A percentile compares a stretch with the other conserved stretches of the same genome.
Evolutionary conservation across 2,113 vertebrate genomes (phyloP).

Genomic region (Hypomesus transpacificus): DNA sequence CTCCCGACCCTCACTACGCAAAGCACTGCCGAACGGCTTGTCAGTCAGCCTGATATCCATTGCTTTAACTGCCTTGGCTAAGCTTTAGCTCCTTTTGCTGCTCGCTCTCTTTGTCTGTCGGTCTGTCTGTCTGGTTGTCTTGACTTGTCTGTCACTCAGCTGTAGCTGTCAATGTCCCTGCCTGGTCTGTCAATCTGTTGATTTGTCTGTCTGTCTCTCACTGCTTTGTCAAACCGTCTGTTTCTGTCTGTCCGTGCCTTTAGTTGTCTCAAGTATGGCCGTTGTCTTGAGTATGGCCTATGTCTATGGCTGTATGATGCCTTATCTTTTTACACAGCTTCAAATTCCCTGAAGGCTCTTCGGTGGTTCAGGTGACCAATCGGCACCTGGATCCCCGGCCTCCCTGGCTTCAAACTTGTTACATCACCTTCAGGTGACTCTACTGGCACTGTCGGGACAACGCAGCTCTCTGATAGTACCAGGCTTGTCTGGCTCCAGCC

Average conservation of each 20-base stretch:
- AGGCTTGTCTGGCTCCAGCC: too few relatives aligned
- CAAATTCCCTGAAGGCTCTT: constrained; percentile 40
- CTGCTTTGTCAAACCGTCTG: neutral
- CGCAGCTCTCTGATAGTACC: neutral
- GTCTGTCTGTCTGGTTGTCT: constrained; percentile 12
- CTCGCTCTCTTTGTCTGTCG: constrained; percentile 25
- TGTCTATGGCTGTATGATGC: neutral
- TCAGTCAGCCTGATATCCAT: constrained; percentile 56
- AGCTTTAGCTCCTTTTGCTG: constrained; percentile 31
- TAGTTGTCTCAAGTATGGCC: too few relatives aligned
- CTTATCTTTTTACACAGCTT: neutral
- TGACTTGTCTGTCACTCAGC: neutral
- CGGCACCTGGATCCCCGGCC: constrained; percentile 53
- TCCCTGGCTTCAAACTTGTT: constrained; percentile 31
- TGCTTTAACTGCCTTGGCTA: constrained; percentile 63
- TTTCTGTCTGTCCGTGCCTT: neutral
- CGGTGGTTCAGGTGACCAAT: constrained; percentile 49
- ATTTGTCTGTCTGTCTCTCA: constrained; percentile 26
- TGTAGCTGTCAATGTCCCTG: constrained; percentile 8
- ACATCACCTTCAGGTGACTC: constrained; percentile 17
- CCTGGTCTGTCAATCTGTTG: constrained; percentile 10
- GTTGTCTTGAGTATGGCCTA: neutral
- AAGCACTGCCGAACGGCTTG: constrained; percentile 2
- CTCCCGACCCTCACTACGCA: constrained; percentile 7
- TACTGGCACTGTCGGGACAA: constrained; percentile 37